Evolutionary conservation across 2,797 vertebrate genomes (phyloP).

Genomic region (Xenopus petersii): DNA sequence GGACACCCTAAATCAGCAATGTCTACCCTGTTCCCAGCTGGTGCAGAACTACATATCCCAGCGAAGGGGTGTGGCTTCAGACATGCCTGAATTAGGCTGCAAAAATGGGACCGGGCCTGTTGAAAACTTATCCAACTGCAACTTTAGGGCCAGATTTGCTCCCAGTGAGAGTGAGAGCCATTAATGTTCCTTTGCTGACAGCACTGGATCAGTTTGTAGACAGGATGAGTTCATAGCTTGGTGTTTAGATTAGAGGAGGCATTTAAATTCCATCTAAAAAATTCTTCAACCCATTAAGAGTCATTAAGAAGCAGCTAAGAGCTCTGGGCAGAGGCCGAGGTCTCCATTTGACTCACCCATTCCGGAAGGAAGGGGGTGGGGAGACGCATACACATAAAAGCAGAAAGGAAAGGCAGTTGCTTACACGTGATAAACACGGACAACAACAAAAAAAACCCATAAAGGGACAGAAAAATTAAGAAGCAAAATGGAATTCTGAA

Average conservation of each 20-base stretch:
- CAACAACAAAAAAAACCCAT: too few relatives aligned
- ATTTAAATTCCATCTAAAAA: constrained; percentile 25
- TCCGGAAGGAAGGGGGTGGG: constrained; percentile 13
- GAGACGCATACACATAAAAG: background rate
- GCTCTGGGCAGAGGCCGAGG: constrained; percentile 34
- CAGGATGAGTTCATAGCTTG: constrained; percentile 13
- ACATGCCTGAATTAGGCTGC: too few relatives aligned
- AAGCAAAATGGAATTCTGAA: too few relatives aligned
- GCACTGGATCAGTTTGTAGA: background rate
- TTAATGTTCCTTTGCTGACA: background rate
- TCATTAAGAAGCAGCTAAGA: constrained; percentile 41
- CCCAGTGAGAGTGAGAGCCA: background rate
- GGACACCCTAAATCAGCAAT: too few relatives aligned
- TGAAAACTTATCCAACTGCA: too few relatives aligned
- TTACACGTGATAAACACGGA: background rate
- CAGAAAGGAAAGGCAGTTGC: too few relatives aligned
- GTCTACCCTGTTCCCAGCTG: too few relatives aligned
- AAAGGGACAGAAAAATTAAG: background rate
- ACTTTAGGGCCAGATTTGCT: too few relatives aligned
- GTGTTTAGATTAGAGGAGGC: constrained; percentile 9
- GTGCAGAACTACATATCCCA: too few relatives aligned
- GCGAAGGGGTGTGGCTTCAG: too few relatives aligned
- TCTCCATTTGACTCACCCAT: background rate
- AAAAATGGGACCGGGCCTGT: too few relatives aligned
- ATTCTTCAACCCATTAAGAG: constrained; percentile 38